Percentiles rank a stretch among this genome's conserved stretches.
Conservation (phyloP, 2,888 invertebrate species). For the Erebia epiphron region DNA sequence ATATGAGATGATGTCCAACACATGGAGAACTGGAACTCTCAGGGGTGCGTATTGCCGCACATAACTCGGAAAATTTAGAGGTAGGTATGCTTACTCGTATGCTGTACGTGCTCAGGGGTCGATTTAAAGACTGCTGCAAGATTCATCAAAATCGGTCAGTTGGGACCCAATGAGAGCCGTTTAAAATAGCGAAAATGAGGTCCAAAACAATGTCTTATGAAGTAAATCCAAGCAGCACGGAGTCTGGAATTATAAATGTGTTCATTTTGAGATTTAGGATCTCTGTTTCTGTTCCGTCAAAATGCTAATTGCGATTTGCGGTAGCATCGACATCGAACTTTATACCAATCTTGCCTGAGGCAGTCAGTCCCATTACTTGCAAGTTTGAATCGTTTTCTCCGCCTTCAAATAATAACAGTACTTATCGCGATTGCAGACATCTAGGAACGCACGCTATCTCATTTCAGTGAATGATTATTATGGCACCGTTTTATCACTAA, state of each 20-base stretch:
- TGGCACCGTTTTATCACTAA: slow-evolving; percentile 20
- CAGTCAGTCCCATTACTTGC: not conserved
- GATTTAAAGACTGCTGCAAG: too few species aligned
- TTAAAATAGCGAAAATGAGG: too few species aligned
- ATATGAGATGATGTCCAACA: too few species aligned
- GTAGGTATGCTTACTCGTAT: too few species aligned
- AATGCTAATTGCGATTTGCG: not conserved
- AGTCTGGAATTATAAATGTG: not conserved
- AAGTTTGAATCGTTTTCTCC: not conserved
- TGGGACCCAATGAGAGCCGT: too few species aligned
- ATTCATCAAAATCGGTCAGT: not conserved
- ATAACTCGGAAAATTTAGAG: too few species aligned
- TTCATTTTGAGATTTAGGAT: not conserved
- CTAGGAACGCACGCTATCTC: slow-evolving; percentile 32
- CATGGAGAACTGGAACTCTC: too few species aligned
- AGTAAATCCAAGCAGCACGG: too few species aligned
- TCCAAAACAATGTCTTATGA: too few species aligned
- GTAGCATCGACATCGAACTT: not conserved
- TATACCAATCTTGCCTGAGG: slow-evolving; percentile 1
- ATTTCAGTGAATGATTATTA: slow-evolving; percentile 21
- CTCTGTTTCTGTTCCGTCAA: not conserved
- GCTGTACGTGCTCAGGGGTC: too few species aligned
- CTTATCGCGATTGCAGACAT: slow-evolving; percentile 34
- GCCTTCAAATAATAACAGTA: slow-evolving; percentile 24
- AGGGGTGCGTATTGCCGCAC: too few species aligned